phyloP scores from a whole-genome alignment of 2,888 invertebrate species.

The Oithona nana region DNA sequence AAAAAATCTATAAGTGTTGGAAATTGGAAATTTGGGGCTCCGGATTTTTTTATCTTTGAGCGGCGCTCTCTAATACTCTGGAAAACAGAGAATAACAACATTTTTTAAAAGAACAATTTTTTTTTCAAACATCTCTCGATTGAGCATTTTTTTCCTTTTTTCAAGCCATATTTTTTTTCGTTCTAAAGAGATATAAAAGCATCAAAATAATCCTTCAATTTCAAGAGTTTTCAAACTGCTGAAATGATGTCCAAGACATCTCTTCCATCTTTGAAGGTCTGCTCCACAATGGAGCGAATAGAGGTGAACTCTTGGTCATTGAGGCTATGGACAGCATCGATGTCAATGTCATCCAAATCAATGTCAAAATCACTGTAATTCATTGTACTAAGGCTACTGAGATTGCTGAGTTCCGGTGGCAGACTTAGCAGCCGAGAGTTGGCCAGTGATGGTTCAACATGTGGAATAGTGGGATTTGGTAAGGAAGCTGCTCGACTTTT shows the following conservation, averaged over 20 bases:
- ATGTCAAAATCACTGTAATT: background rate
- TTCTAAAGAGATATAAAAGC: background rate
- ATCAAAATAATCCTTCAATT: background rate
- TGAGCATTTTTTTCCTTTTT: too few relatives aligned
- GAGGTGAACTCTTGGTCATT: slow-evolving; percentile 14
- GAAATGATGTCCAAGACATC: slow-evolving; percentile 13
- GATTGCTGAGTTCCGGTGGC: background rate
- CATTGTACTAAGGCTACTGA: too few relatives aligned
- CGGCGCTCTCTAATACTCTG: too few relatives aligned
- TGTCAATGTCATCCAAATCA: background rate
- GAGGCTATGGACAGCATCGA: background rate
- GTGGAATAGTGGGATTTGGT: background rate
- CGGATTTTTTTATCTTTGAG: too few relatives aligned
- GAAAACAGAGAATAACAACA: too few relatives aligned
- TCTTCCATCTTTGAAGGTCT: slow-evolving; percentile 11
- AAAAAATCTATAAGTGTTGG: too few relatives aligned
- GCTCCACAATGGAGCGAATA: slow-evolving; percentile 11
- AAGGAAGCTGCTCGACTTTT: background rate
- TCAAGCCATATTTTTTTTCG: slow-evolving; percentile 1
- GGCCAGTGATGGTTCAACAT: background rate
- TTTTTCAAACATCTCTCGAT: too few relatives aligned
- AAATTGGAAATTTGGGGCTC: too few relatives aligned
- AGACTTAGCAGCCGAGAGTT: background rate
- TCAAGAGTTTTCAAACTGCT: background rate
- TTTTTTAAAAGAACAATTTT: too few relatives aligned